Evolutionary conservation across 2,888 invertebrate genomes (phyloP).

Genomic region (Eulithis testata): DNA sequence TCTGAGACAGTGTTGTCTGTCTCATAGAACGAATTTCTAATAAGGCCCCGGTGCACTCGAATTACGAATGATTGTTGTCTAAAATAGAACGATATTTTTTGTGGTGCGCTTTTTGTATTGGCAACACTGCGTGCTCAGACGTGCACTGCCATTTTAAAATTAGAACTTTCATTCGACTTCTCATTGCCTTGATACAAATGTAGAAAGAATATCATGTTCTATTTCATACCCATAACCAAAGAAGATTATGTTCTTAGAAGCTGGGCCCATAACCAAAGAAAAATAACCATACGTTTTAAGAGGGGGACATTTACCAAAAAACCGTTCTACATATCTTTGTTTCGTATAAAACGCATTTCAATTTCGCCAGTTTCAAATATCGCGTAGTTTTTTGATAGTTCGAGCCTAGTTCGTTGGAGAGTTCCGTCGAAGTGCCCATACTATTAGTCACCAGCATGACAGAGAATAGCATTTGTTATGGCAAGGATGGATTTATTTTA

Average conservation of each 20-base stretch:
- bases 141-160: constrained; percentile 38
- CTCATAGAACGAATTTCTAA: background rate
- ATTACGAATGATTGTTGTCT: constrained; percentile 14
- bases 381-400: too few relatives aligned
- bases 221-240: too few relatives aligned
- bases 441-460: constrained; percentile 15
- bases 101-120: constrained; percentile 37
- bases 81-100: constrained; percentile 22
- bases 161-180: constrained; percentile 37
- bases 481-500: constrained; percentile 20
- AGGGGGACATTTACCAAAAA: too few relatives aligned
- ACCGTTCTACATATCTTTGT: too few relatives aligned
- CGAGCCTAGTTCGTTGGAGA: too few relatives aligned
- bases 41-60: constrained; percentile 9
- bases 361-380: too few relatives aligned
- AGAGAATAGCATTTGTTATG: constrained; percentile 4
- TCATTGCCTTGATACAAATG: constrained; percentile 35
- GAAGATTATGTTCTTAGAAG: too few relatives aligned
- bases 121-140: constrained; percentile 42
- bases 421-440: background rate
- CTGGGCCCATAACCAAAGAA: too few relatives aligned
- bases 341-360: too few relatives aligned
- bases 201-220: constrained; percentile 36
- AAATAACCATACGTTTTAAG: too few relatives aligned
- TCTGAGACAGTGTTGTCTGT: background rate